phyloP scores from a whole-genome alignment of 2,113 vertebrate genomes.

The Haemorhous mexicanus region DNA sequence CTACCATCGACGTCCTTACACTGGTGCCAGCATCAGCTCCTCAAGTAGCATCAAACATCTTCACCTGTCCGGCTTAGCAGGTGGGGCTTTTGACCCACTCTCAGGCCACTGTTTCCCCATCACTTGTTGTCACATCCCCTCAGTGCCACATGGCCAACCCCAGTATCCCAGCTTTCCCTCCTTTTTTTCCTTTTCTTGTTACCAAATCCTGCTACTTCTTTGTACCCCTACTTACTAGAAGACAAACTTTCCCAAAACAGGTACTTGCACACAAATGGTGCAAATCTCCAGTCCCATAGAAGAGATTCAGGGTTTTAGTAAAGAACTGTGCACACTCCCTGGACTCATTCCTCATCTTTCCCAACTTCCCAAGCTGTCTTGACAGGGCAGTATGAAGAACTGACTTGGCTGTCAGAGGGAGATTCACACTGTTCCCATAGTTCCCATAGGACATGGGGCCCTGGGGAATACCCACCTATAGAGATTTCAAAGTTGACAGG shows the following conservation, averaged over 20 bases:
- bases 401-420: not conserved
- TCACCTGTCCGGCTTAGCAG: not conserved
- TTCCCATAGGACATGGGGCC: not conserved
- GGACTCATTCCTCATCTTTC: not conserved
- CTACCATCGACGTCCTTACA: not conserved
- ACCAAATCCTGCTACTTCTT: not conserved
- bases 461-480: constrained; percentile 76
- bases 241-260: not conserved
- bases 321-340: not conserved
- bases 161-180: not conserved
- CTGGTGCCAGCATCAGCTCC: not conserved
- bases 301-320: not conserved
- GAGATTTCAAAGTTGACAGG: constrained; percentile 88
- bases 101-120: not conserved
- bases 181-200: not conserved
- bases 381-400: not conserved
- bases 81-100: not conserved
- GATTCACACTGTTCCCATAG: not conserved
- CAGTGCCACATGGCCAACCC: not conserved
- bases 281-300: not conserved
- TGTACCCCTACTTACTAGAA: not conserved
- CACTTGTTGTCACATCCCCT: not conserved
- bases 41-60: not conserved
- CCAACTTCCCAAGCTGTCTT: not conserved
- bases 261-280: not conserved